phyloP scores from a whole-genome alignment of 2,113 vertebrate genomes.

The Brachyhypopomus occidentalis region DNA sequence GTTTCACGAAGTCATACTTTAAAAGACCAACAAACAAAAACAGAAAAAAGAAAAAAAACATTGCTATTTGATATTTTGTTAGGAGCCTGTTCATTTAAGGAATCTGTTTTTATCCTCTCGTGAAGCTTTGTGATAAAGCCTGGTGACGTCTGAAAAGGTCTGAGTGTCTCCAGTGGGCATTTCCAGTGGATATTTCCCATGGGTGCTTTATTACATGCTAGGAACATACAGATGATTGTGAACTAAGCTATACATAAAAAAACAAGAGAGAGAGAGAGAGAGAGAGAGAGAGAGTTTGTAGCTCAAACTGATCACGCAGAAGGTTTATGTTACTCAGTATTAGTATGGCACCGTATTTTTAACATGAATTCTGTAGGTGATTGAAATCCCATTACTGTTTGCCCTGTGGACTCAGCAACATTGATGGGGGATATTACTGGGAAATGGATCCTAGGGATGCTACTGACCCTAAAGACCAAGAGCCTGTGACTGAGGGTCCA shows the following conservation, averaged over 20 bases:
- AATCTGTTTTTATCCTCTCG: neutral
- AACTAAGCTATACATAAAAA: constrained; percentile 43
- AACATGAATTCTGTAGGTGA: constrained; percentile 11
- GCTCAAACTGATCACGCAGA: constrained; percentile 42
- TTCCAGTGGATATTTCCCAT: neutral
- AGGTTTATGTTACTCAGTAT: constrained; percentile 44
- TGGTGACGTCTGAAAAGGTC: too few relatives aligned
- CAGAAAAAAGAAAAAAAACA: neutral
- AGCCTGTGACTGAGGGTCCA: neutral
- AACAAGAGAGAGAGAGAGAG: constrained; percentile 26
- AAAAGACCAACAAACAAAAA: neutral
- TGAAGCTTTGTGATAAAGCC: too few relatives aligned
- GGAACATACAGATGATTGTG: constrained; percentile 33
- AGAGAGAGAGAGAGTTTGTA: constrained; percentile 21
- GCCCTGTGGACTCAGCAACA: neutral
- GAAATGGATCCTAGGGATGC: constrained; percentile 21
- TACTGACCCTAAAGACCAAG: constrained; percentile 7
- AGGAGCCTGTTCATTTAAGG: neutral
- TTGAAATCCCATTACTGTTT: constrained; percentile 35
- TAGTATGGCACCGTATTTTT: constrained; percentile 39
- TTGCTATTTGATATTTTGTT: neutral
- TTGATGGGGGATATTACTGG: too few relatives aligned
- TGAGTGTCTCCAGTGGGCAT: too few relatives aligned
- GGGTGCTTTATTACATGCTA: neutral
- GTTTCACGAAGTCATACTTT: neutral